phyloP scores from a whole-genome alignment of 2,888 invertebrate species.

The Dichetophora obliterata region DNA sequence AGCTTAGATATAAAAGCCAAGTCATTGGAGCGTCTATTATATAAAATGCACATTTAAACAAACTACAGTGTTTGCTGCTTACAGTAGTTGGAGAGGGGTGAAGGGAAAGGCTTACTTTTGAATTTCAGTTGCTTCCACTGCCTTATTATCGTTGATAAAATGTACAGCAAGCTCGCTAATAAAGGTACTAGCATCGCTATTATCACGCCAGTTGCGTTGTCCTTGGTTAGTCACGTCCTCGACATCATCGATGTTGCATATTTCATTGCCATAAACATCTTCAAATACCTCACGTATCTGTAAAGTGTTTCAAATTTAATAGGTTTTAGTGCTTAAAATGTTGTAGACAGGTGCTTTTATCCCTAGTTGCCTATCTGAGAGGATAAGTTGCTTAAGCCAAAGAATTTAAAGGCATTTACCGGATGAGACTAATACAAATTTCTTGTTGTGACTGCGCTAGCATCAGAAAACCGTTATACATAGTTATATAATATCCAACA shows the following conservation, averaged over 20 bases:
- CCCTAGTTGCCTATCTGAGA: too few species aligned
- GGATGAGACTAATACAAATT: too few species aligned
- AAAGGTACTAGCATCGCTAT: slow-evolving; percentile 32
- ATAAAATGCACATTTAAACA: slow-evolving; percentile 20
- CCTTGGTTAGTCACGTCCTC: slow-evolving; percentile 51
- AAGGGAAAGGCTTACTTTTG: slow-evolving; percentile 63
- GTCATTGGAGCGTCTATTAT: slow-evolving; percentile 70
- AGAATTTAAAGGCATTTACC: too few species aligned
- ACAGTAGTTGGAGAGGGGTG: neutral
- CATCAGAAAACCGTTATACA: too few species aligned
- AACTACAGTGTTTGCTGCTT: neutral
- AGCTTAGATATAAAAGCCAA: slow-evolving; percentile 69
- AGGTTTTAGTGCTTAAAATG: neutral
- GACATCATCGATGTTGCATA: slow-evolving; percentile 75
- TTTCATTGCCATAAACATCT: slow-evolving; percentile 71
- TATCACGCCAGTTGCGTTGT: slow-evolving; percentile 12
- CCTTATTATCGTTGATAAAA: slow-evolving; percentile 73
- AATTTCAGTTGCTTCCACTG: slow-evolving; percentile 72
- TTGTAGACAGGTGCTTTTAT: too few species aligned
- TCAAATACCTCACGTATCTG: slow-evolving; percentile 74
- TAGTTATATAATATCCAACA: too few species aligned
- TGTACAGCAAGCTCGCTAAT: slow-evolving; percentile 71
- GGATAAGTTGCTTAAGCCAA: neutral
- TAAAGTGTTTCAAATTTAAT: neutral
- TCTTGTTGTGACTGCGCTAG: too few species aligned